Evolutionary conservation across 2,888 invertebrate genomes (phyloP).

Genomic region (Bombylius discolor): DNA sequence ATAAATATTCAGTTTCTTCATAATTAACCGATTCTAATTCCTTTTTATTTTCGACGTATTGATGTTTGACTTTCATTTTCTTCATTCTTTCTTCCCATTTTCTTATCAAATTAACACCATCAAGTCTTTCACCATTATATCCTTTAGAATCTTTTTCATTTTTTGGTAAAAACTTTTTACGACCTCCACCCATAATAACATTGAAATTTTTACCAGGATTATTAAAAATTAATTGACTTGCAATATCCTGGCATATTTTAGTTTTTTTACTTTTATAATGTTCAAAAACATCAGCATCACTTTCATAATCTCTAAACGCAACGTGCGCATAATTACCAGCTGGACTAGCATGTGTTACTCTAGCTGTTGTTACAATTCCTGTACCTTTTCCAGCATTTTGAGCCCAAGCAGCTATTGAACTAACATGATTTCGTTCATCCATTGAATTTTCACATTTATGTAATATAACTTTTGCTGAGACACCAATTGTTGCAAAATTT

Average conservation of each 20-base stretch:
- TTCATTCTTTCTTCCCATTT: constrained; percentile 49
- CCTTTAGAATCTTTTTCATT: constrained; percentile 39
- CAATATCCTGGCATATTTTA: constrained; percentile 50
- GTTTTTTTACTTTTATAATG: constrained; percentile 22
- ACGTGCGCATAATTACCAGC: constrained; percentile 59
- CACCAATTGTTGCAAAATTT: constrained; percentile 61
- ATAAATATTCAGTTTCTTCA: constrained; percentile 39
- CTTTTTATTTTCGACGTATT: constrained; percentile 44
- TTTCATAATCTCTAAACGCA: constrained; percentile 56
- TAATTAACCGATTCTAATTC: constrained; percentile 40
- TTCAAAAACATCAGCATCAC: constrained; percentile 42
- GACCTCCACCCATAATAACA: constrained; percentile 67
- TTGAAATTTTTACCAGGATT: constrained; percentile 54
- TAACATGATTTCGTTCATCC: constrained; percentile 43
- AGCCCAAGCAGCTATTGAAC: constrained; percentile 56
- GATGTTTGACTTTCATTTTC: constrained; percentile 25
- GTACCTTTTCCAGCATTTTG: constrained; percentile 49
- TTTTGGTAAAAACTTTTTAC: constrained; percentile 49
- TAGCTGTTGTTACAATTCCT: constrained; percentile 59
- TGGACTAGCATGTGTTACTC: constrained; percentile 67
- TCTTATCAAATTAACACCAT: constrained; percentile 51
- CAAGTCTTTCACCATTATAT: constrained; percentile 43
- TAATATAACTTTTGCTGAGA: constrained; percentile 50
- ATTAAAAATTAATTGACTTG: constrained; percentile 52
- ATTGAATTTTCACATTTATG: constrained; percentile 49